Percentiles rank a stretch among this genome's conserved stretches.
These are phyloP conservation scores for Siphamia tubifer DNA, from an alignment of 2,113 vertebrate genomes.

Conservation along the genomic window DNA sequence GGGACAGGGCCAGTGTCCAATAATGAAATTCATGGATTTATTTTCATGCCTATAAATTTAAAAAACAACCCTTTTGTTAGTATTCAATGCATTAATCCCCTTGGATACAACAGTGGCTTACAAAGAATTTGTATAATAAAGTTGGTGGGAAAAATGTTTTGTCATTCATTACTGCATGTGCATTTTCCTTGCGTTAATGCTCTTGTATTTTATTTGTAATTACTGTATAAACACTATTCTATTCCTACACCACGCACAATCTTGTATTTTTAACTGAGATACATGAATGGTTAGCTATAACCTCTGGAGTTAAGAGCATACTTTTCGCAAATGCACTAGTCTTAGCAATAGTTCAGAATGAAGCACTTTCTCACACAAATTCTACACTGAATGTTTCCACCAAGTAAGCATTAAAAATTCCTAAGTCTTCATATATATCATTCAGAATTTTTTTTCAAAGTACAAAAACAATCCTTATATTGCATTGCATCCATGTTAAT, in stretches of 20 bases:
- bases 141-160: constrained; percentile 66
- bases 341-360: not conserved
- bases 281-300: not conserved
- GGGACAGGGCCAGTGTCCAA: constrained; percentile 32
- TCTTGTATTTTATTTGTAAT: not conserved
- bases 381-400: too few species aligned
- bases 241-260: too few species aligned
- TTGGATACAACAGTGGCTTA: constrained; percentile 75
- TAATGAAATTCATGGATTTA: constrained; percentile 57
- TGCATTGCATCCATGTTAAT: too few species aligned
- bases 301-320: not conserved
- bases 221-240: too few species aligned
- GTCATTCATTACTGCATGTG: constrained; percentile 8
- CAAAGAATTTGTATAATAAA: constrained; percentile 83
- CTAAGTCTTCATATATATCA: too few species aligned
- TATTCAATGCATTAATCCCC: constrained; percentile 68
- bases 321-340: not conserved
- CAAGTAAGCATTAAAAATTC: too few species aligned
- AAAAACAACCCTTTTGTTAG: constrained; percentile 58
- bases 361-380: not conserved
- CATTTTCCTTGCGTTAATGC: not conserved
- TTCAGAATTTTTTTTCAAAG: too few species aligned
- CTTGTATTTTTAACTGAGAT: not conserved
- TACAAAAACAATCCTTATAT: too few species aligned
- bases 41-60: constrained; percentile 63